Percentiles rank a stretch among this genome's conserved stretches.
phyloP scores from a whole-genome alignment of 2,888 invertebrate species.

The Epinotia brunnichana region DNA sequence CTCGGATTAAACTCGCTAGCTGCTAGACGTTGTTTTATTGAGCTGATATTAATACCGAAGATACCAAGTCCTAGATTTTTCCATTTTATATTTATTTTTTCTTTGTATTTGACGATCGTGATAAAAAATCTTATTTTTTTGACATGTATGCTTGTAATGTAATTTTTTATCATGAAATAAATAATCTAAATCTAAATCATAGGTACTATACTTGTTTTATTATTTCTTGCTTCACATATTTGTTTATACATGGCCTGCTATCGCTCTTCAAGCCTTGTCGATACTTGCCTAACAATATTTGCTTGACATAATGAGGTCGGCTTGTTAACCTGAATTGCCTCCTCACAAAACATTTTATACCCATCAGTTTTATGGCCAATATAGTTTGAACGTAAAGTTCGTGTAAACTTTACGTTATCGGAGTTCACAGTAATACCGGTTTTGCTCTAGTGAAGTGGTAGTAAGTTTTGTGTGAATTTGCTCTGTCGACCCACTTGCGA shows the following conservation, averaged over 20 bases:
- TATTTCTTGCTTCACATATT: too few relatives aligned
- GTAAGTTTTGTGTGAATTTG: not conserved
- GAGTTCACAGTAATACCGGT: not conserved
- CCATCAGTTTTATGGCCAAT: not conserved
- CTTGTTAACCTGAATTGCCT: slow-evolving; percentile 17
- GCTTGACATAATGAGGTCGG: slow-evolving; percentile 23
- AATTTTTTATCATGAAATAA: too few relatives aligned
- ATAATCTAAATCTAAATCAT: too few relatives aligned
- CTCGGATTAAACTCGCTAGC: too few relatives aligned
- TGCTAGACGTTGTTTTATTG: too few relatives aligned
- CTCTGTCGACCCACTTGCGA: slow-evolving; percentile 6
- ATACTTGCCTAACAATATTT: slow-evolving; percentile 29
- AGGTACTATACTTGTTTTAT: too few relatives aligned
- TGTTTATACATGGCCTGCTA: not conserved
- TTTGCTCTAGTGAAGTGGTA: not conserved
- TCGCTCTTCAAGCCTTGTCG: slow-evolving; percentile 13
- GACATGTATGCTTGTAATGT: too few relatives aligned
- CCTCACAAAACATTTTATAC: not conserved
- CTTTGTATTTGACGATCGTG: too few relatives aligned
- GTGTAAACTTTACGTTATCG: not conserved
- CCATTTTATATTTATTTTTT: too few relatives aligned
- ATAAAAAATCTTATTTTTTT: too few relatives aligned
- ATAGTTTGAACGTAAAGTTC: not conserved
- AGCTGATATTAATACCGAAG: too few relatives aligned
- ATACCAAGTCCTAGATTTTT: too few relatives aligned